Evolutionary conservation across 1,140 invertebrate genomes (phyloP), one percentile per base, ranked within the genome.

Genomic region (Heliconius hewitsoni): DNA sequence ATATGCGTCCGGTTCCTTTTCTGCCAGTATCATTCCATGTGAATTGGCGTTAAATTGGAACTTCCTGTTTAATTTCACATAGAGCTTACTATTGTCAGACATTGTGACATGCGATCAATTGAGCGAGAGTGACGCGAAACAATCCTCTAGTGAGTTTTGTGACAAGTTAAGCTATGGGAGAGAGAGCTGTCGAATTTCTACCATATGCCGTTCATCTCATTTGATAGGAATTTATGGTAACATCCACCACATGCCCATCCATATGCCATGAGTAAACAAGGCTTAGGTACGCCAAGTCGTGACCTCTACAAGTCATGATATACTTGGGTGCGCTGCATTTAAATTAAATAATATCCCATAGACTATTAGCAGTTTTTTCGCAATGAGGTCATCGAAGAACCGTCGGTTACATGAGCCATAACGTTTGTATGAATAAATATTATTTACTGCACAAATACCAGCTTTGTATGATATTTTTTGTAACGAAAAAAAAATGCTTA

Each of bases 11-110:
- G 90, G 86, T 86, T 86, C 78, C 80, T 84, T 81, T 81, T 83
- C 80, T 79, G 83, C 79, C 83, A 83, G 86, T 87, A 89, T 89
- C 86, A 89, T 94, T 94, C 90, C 91, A 83, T 89, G 90, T 90
- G 93, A 93, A 92, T 93, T 92, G 88, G 86, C 87, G 87, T 89
- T 93, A 93, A 94, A 94, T 94, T 93, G 91, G 89, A 87, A 87
- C 89, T 94, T 94, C 93, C 93, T 92, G 87, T 90, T 93, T 91
- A 91, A 91, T 86, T 93, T 91, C 89, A 88, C 87, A 90, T 90
- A 87, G 82, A 86, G 85, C 86, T 89, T 70, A 50, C 87, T 89
- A 89, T 92, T 87, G 87, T 84, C 85, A 87, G 87, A 83, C 90
- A 85, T 90, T 90, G 89, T 90, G 89, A 92, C 89, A 89, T 87